phyloP scores from a whole-genome alignment of 2,113 vertebrate genomes.

The Ardeotis arabs region DNA sequence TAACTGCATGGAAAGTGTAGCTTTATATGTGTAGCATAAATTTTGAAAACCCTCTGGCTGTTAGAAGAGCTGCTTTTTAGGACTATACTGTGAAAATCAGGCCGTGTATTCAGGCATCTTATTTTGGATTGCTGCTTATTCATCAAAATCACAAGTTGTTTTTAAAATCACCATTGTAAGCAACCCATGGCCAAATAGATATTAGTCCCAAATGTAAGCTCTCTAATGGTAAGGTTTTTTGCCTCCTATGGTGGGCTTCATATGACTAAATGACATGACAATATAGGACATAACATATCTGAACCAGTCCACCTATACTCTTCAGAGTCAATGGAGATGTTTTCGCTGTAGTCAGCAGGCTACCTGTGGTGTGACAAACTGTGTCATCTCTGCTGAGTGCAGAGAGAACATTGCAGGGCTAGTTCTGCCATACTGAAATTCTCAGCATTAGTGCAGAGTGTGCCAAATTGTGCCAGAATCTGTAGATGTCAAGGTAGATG shows the following conservation, averaged over 20 bases:
- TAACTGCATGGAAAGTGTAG: not conserved
- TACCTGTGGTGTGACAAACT: not conserved
- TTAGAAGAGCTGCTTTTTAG: not conserved
- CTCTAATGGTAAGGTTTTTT: not conserved
- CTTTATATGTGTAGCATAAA: not conserved
- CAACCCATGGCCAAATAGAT: not conserved
- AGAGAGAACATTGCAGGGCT: not conserved
- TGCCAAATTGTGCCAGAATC: not conserved
- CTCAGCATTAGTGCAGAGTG: not conserved
- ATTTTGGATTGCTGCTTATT: not conserved
- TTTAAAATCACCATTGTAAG: not conserved
- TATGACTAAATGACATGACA: not conserved
- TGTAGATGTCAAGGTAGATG: not conserved
- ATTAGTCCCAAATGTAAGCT: not conserved
- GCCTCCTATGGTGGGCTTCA: not conserved
- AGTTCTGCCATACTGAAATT: not conserved
- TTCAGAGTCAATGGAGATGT: not conserved
- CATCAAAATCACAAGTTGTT: not conserved
- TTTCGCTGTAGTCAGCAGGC: not conserved
- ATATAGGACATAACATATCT: not conserved
- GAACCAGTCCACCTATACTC: not conserved
- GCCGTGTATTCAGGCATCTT: not conserved
- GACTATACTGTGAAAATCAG: not conserved
- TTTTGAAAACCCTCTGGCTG: not conserved
- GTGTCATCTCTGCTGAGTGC: not conserved